Evolutionary conservation across 2,113 vertebrate species (phyloP), one percentile per base, ranked within the genome.

Genomic region (Polypterus senegalus): DNA sequence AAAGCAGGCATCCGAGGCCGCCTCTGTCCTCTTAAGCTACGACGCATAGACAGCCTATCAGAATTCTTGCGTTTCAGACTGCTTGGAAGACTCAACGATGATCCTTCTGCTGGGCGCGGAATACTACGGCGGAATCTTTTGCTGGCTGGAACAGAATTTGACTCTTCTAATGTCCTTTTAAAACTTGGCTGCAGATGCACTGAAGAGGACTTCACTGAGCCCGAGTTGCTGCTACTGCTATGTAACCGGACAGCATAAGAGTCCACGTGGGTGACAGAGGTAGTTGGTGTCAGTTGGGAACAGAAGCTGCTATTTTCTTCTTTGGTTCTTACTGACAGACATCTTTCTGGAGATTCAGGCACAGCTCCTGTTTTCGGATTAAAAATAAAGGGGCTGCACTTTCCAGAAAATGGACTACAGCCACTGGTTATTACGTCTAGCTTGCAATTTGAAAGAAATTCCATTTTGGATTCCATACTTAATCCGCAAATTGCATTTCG

Each of bases 11-110:
- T 73, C 55, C 83, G 63, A 3, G 88, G 82, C 63, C 84, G 86
- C 74, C 82, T 87, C 75, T 90, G 88, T 9, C 87, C 85, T 59
- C 86, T 72, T 2, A 88, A 82, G 70, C 86, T 88, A 62, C 88
- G 84, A 0, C 87, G 67, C 80, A 87, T 81, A 2, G 69, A 71
- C 6, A 84, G 81, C 66, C 69, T 74, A 61, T 61, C 76, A 0
- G 76, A 49, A 62, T 70, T 77, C 10, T 70, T 74, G 47, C 84
- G 80, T 58, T 81, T 83, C 0, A 80, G 66, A 0, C 71, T 9
- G 1, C 68, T 0, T 6, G 81, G 60, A 1, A 81, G 68, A 56
- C 67, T 71, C 3, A 79, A 75, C 0, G 74, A 3, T 3, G 57
- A 80, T 53, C 65, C 60, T 0, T 71, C 46, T 0, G 71, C 10